Conservation (phyloP, 2,797 vertebrate species). For the Phataginus tricuspis region DNA sequence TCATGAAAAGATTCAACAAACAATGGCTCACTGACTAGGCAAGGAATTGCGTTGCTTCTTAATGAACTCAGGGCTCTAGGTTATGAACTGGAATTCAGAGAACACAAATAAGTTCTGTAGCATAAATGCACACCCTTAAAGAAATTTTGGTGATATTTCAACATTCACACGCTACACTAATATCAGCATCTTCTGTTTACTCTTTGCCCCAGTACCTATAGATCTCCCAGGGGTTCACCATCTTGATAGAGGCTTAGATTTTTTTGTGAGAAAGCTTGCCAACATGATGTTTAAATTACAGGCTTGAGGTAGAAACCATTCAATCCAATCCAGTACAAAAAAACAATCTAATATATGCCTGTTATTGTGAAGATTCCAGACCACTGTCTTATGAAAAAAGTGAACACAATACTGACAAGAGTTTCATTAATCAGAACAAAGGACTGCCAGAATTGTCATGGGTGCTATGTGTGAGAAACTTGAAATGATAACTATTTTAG, state of each 20-base stretch:
- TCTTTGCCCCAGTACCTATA: background rate
- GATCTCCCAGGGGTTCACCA: background rate
- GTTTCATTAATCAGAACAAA: conserved; percentile 37
- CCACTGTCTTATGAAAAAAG: background rate
- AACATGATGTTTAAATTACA: background rate
- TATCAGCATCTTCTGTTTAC: background rate
- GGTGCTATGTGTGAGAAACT: background rate
- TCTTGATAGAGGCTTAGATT: background rate
- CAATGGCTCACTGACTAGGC: background rate
- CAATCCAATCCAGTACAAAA: background rate
- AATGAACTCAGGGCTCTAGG: conserved; percentile 4
- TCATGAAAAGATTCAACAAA: background rate
- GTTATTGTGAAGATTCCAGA: background rate
- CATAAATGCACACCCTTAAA: background rate
- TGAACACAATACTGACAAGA: background rate
- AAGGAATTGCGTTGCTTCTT: conserved; percentile 22
- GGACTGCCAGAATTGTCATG: background rate
- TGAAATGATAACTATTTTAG: background rate
- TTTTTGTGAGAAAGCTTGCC: background rate
- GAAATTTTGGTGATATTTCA: background rate
- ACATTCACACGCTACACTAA: background rate
- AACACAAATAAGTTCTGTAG: conserved; percentile 4
- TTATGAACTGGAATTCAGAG: conserved; percentile 33
- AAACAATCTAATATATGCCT: background rate
- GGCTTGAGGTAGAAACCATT: conserved; percentile 2